A percentile compares a stretch with the other conserved stretches of the same genome.
Evolutionary conservation across 1,140 invertebrate species (phyloP).

Genomic region (Bactericera cockerelli): DNA sequence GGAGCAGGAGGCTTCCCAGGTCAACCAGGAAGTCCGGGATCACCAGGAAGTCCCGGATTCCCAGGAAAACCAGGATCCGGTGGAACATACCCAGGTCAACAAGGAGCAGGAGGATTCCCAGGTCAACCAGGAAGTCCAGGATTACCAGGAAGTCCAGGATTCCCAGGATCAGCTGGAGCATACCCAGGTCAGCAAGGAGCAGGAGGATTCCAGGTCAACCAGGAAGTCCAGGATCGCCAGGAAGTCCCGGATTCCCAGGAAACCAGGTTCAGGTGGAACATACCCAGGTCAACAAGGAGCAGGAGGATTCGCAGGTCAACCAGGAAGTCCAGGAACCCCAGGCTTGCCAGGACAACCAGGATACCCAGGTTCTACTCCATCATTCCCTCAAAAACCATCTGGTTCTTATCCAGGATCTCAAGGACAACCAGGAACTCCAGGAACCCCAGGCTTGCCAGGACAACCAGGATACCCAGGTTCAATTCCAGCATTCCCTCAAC

Average conservation of each 20-base stretch:
- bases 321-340: constrained; percentile 20
- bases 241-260: constrained; percentile 16
- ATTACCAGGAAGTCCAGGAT: constrained; percentile 14
- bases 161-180: background rate
- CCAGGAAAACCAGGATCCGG: background rate
- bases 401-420: constrained; percentile 16
- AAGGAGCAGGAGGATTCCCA: background rate
- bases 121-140: background rate
- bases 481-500: constrained; percentile 11
- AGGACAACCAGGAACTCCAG: constrained; percentile 19
- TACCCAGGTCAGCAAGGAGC: background rate
- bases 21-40: constrained; percentile 26
- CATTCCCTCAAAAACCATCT: constrained; percentile 17
- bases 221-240: constrained; percentile 21
- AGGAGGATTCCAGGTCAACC: constrained; percentile 23
- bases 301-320: constrained; percentile 19
- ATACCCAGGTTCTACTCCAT: constrained; percentile 6
- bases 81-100: background rate
- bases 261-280: background rate
- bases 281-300: constrained; percentile 13
- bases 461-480: constrained; percentile 18
- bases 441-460: constrained; percentile 19
- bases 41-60: background rate
- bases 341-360: constrained; percentile 17
- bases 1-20: constrained; percentile 10